These are phyloP conservation scores for Cyprinodon brontotheroides DNA, from an alignment of 2,113 vertebrate species.

Conservation along the genomic window DNA sequence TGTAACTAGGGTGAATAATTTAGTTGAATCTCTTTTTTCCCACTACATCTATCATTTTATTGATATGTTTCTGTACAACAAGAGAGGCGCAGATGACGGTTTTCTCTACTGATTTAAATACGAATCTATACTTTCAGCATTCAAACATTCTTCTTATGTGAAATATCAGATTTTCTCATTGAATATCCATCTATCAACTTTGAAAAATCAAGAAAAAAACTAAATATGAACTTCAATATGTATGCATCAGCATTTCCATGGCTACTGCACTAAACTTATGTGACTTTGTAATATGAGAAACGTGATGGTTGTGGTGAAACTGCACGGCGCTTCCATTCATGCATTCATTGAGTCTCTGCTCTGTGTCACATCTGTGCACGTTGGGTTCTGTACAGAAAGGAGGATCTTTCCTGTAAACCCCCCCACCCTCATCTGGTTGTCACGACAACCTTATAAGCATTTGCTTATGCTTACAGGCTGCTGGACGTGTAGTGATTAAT, in stretches of 20 bases:
- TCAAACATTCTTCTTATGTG: too few species aligned
- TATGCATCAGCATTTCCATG: constrained; percentile 14
- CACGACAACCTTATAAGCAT: not conserved
- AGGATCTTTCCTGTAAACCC: not conserved
- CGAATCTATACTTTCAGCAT: too few species aligned
- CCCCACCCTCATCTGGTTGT: not conserved
- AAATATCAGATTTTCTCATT: not conserved
- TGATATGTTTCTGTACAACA: too few species aligned
- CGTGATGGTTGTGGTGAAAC: not conserved
- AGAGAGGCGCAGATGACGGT: too few species aligned
- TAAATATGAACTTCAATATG: constrained; percentile 7
- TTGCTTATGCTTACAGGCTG: constrained; percentile 5
- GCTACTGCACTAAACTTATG: not conserved
- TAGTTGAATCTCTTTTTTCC: too few species aligned
- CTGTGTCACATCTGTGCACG: constrained; percentile 28
- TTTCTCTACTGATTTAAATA: too few species aligned
- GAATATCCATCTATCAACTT: constrained; percentile 16
- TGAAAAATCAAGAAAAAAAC: constrained; percentile 1
- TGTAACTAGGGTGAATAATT: too few species aligned
- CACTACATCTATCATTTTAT: too few species aligned
- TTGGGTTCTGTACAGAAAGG: not conserved
- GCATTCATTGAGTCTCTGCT: constrained; percentile 63
- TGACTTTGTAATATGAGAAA: not conserved
- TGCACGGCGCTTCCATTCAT: constrained; percentile 2
- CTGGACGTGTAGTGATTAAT: constrained; percentile 42